Evolutionary conservation across 2,113 vertebrate genomes (phyloP).

Genomic region (Engraulis encrasicolus): DNA sequence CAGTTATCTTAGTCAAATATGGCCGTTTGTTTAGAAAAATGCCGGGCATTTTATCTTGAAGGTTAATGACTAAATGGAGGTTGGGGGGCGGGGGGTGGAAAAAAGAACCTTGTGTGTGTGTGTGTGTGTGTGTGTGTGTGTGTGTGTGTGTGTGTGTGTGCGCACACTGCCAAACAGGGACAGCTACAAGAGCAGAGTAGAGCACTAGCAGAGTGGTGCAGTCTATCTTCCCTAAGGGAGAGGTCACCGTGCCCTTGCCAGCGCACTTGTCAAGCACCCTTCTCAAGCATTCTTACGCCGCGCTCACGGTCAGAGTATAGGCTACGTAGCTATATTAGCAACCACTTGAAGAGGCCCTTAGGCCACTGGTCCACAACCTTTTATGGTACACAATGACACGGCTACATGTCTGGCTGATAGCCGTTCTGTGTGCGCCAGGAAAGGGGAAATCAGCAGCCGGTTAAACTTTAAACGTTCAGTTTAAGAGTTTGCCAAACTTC

Average conservation of each 20-base stretch:
- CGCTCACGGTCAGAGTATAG: not conserved
- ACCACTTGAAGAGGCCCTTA: not conserved
- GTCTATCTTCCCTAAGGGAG: not conserved
- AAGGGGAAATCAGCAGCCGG: too few relatives aligned
- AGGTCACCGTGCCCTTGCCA: not conserved
- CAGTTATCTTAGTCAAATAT: constrained; percentile 12
- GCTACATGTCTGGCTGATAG: too few relatives aligned
- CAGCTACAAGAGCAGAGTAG: not conserved
- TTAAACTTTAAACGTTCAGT: too few relatives aligned
- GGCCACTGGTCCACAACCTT: not conserved
- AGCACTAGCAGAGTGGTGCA: not conserved
- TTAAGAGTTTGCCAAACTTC: too few relatives aligned
- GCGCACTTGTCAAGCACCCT: not conserved
- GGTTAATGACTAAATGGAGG: not conserved
- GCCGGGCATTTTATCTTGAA: constrained; percentile 2
- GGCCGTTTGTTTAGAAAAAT: not conserved
- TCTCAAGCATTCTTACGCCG: not conserved
- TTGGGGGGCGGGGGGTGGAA: not conserved
- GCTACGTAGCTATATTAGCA: not conserved
- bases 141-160: too few relatives aligned
- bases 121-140: too few relatives aligned
- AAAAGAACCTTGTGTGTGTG: too few relatives aligned
- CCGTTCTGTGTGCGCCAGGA: too few relatives aligned
- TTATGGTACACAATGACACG: too few relatives aligned
- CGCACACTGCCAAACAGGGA: not conserved